These are phyloP conservation scores for Linnaemya tessellans DNA, from an alignment of 2,888 invertebrate species.

Conservation along the genomic window DNA sequence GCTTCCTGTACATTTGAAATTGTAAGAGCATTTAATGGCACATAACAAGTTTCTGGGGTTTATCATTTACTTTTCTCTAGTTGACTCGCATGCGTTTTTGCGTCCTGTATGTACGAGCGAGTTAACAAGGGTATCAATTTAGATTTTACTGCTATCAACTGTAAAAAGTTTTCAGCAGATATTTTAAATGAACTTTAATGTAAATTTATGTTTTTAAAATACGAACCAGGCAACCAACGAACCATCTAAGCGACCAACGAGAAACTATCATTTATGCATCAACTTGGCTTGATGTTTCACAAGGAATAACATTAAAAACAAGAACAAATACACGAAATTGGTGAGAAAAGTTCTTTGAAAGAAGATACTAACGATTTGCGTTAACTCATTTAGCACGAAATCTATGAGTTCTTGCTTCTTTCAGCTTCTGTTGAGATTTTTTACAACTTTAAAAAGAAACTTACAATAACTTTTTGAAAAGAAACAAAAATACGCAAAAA, in stretches of 20 bases:
- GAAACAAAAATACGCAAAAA: conserved; percentile 47
- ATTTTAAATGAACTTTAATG: conserved; percentile 60
- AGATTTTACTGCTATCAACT: conserved; percentile 42
- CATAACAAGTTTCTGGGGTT: not conserved
- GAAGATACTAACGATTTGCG: conserved; percentile 64
- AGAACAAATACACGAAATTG: conserved; percentile 31
- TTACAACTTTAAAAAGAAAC: conserved; percentile 60
- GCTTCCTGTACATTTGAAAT: not conserved
- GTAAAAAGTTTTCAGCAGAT: conserved; percentile 26
- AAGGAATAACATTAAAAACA: conserved; percentile 41
- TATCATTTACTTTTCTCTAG: not conserved
- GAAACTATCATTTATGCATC: conserved; percentile 68
- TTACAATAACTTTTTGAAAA: conserved; percentile 34
- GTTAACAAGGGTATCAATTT: conserved; percentile 44
- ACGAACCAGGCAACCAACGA: conserved; percentile 27
- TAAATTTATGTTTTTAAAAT: conserved; percentile 68
- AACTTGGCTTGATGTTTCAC: conserved; percentile 66
- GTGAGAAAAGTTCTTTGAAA: conserved; percentile 46
- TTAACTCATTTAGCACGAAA: conserved; percentile 71
- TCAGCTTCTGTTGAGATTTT: conserved; percentile 48
- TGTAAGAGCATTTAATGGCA: not conserved
- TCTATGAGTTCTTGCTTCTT: conserved; percentile 59
- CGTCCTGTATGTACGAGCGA: not conserved
- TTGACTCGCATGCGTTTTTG: not conserved
- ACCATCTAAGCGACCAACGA: conserved; percentile 28